A percentile compares a stretch with the other conserved stretches of the same genome.
Conservation (phyloP, 37 sponge, comb jelly and placozoan genomes). For the Spongilla lacustris region DNA sequence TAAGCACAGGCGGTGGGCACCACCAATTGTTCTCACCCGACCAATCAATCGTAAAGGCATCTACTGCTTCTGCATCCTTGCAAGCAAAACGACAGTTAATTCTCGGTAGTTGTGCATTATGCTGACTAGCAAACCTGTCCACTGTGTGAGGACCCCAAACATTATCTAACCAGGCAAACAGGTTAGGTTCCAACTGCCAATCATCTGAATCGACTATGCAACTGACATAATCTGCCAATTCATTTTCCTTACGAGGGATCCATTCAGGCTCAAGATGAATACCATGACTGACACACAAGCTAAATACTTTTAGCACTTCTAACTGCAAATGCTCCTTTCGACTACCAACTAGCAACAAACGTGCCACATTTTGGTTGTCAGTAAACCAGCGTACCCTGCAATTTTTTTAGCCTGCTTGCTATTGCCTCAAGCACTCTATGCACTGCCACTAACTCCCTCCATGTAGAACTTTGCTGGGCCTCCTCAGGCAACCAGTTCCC, state of each 20-base stretch:
- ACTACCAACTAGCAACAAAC: constrained; percentile 10
- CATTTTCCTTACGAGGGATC: constrained; percentile 21
- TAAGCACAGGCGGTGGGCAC: constrained; percentile 41
- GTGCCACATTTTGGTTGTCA: constrained; percentile 39
- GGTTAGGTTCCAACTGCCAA: constrained; percentile 16
- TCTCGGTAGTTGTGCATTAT: constrained; percentile 18
- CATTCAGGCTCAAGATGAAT: constrained; percentile 32
- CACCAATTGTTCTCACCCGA: constrained; percentile 34
- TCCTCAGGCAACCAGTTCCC: constrained; percentile 19
- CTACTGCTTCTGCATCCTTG: constrained; percentile 25
- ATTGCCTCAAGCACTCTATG: constrained; percentile 16
- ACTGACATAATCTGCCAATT: constrained; percentile 28
- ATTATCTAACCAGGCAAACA: constrained; percentile 8
- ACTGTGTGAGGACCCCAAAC: constrained; percentile 53
- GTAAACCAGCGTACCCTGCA: constrained; percentile 17
- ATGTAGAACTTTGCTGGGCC: constrained; percentile 17
- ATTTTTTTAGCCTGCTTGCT: neutral
- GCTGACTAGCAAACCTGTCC: constrained; percentile 21
- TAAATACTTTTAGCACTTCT: constrained; percentile 14
- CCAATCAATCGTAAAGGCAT: constrained; percentile 52
- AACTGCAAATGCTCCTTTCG: constrained; percentile 13
- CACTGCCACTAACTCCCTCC: constrained; percentile 29
- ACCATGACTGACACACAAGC: neutral
- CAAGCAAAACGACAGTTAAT: constrained; percentile 19
- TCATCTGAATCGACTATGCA: constrained; percentile 29